Base-by-base conservation (phyloP, 2,888 invertebrate species). In the Itoplectis maculator region DNA sequence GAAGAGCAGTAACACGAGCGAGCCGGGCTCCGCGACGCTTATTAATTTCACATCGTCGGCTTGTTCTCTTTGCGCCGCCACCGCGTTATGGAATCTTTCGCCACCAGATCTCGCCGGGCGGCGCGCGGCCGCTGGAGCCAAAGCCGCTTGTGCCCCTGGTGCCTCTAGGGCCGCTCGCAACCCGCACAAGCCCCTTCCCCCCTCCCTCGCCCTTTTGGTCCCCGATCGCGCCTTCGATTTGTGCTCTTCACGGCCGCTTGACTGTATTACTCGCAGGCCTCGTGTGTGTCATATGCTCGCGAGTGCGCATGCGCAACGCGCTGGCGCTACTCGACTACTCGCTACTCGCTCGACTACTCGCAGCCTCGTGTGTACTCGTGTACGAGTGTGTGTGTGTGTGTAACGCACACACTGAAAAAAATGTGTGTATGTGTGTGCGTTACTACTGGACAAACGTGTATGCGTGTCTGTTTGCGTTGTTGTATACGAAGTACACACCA, bases 401-500 rank as follows among this genome's bases (percentile, higher is more conserved):
- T n/a, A n/a, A n/a, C n/a, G n/a, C n/a, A n/a, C n/a, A n/a, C n/a
- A n/a, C n/a, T n/a, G n/a, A n/a, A n/a, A n/a, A n/a, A n/a, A n/a
- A n/a, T n/a, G n/a, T n/a, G n/a, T n/a, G n/a, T n/a, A n/a, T n/a
- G n/a, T n/a, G n/a, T n/a, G n/a, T n/a, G n/a, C n/a, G n/a, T n/a
- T n/a, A n/a, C n/a, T n/a, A n/a, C n/a, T n/a, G n/a, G n/a, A n/a
- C n/a, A n/a, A n/a, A n/a, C n/a, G n/a, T n/a, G n/a, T n/a, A n/a
- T n/a, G n/a, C n/a, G n/a, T n/a, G n/a, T n/a, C n/a, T n/a, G n/a
- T n/a, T n/a, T n/a, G n/a, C n/a, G n/a, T n/a, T n/a, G n/a, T n/a
- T n/a, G n/a, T n/a, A n/a, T n/a, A n/a, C 88, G 51, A 51, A 51
- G 89, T 89, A 88, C 87, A 87, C 87, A 88, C 51, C 88, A 86